These are phyloP conservation scores for Drosophila dives DNA, from an alignment of 2,888 invertebrate genomes.

Conservation along the genomic window DNA sequence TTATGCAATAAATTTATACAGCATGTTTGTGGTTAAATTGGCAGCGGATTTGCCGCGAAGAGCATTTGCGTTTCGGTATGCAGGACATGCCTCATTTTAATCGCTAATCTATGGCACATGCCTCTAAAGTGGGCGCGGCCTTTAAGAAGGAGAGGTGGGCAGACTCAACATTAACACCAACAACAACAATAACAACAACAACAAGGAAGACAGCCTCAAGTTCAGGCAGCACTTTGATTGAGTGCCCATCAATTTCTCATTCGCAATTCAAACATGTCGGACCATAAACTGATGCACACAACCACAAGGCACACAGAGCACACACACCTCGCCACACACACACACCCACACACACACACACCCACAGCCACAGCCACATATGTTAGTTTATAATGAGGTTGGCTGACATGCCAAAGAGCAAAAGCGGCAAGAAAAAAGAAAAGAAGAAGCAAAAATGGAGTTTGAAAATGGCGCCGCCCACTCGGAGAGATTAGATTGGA, in stretches of 20 bases:
- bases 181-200: slow-evolving; percentile 10
- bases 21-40: background rate
- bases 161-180: slow-evolving; percentile 68
- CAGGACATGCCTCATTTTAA: slow-evolving; percentile 23
- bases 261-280: slow-evolving; percentile 78
- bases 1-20: background rate
- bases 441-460: background rate
- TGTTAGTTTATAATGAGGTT: slow-evolving; percentile 59
- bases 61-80: slow-evolving; percentile 6
- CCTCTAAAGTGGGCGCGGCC: slow-evolving; percentile 29
- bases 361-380: slow-evolving; percentile 15
- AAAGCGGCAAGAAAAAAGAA: background rate
- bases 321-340: slow-evolving; percentile 14
- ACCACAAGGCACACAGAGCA: slow-evolving; percentile 9
- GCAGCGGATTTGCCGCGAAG: background rate
- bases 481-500: slow-evolving; percentile 1
- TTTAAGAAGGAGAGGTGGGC: slow-evolving; percentile 6
- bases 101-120: slow-evolving; percentile 55
- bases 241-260: slow-evolving; percentile 80
- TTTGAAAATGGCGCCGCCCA: background rate
- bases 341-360: background rate
- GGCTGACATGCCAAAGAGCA: slow-evolving; percentile 25
- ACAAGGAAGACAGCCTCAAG: slow-evolving; percentile 13
- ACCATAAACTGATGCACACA: slow-evolving; percentile 61
- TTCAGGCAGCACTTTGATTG: slow-evolving; percentile 72